Conservation (phyloP, 2,797 vertebrate genomes). For the Halcyon smyrnensis region DNA sequence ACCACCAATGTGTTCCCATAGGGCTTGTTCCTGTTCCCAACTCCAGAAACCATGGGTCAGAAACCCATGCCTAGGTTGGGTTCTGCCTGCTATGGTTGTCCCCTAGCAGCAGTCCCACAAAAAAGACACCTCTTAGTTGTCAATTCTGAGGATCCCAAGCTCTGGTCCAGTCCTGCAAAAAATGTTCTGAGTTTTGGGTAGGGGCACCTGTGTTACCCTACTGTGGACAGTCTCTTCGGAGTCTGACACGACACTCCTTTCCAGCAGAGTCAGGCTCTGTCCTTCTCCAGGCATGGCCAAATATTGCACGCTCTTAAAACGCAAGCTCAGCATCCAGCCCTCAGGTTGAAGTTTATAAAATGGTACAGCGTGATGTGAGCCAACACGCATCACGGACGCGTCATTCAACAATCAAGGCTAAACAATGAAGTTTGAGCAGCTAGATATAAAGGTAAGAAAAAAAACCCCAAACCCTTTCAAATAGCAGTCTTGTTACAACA, state of each 20-base stretch:
- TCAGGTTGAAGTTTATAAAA: not conserved
- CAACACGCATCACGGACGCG: accelerated
- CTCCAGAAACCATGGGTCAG: not conserved
- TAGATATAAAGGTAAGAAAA: not conserved
- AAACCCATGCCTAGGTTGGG: not conserved
- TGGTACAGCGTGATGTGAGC: accelerated
- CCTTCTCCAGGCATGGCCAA: not conserved
- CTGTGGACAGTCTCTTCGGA: not conserved
- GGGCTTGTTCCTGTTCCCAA: not conserved
- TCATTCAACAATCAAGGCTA: not conserved
- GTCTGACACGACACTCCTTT: not conserved
- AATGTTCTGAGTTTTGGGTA: not conserved
- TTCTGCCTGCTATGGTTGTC: accelerated
- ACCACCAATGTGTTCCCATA: accelerated
- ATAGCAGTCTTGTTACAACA: not conserved
- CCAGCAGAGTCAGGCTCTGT: not conserved
- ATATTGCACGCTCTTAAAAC: not conserved
- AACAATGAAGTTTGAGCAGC: not conserved
- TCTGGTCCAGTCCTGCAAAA: not conserved
- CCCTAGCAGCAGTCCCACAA: not conserved
- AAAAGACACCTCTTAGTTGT: not conserved
- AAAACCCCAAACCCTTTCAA: not conserved
- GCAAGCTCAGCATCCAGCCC: not conserved
- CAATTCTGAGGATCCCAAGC: not conserved
- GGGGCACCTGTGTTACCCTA: not conserved